phyloP scores from a whole-genome alignment of 2,888 invertebrate genomes.

The Thereva nobilitata region DNA sequence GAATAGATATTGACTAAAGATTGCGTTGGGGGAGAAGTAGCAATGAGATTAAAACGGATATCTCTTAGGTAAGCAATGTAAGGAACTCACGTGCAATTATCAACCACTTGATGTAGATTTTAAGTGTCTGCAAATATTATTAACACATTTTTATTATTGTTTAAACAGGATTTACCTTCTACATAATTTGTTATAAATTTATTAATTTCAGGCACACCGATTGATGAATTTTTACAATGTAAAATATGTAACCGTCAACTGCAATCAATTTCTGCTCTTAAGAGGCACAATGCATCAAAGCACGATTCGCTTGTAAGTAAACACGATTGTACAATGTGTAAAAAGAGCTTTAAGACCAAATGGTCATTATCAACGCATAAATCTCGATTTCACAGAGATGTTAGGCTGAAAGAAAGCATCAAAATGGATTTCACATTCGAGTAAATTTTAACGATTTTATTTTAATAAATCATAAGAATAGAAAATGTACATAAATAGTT shows the following conservation, averaged over 20 bases:
- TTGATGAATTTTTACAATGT: slow-evolving; percentile 48
- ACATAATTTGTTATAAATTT: slow-evolving; percentile 8
- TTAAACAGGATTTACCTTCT: too few relatives aligned
- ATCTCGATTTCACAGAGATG: slow-evolving; percentile 55
- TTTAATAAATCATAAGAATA: too few relatives aligned
- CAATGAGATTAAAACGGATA: too few relatives aligned
- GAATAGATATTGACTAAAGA: too few relatives aligned
- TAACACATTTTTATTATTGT: too few relatives aligned
- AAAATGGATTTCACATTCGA: slow-evolving; percentile 49
- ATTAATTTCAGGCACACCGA: slow-evolving; percentile 30
- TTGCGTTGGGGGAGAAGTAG: too few relatives aligned
- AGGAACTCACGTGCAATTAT: too few relatives aligned
- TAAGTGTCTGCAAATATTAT: too few relatives aligned
- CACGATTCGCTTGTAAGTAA: slow-evolving; percentile 53
- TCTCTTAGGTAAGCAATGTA: too few relatives aligned
- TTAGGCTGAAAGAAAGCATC: slow-evolving; percentile 51
- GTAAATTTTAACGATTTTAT: too few relatives aligned
- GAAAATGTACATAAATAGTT: too few relatives aligned
- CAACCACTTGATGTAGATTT: too few relatives aligned
- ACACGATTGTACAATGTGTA: slow-evolving; percentile 53
- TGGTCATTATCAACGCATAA: slow-evolving; percentile 58
- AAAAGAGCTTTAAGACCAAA: slow-evolving; percentile 57
- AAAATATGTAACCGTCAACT: slow-evolving; percentile 52
- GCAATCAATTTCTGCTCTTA: slow-evolving; percentile 53
- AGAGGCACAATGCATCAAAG: slow-evolving; percentile 55